Conservation (phyloP, 2,888 invertebrate genomes). For the Artemia sinica region DNA sequence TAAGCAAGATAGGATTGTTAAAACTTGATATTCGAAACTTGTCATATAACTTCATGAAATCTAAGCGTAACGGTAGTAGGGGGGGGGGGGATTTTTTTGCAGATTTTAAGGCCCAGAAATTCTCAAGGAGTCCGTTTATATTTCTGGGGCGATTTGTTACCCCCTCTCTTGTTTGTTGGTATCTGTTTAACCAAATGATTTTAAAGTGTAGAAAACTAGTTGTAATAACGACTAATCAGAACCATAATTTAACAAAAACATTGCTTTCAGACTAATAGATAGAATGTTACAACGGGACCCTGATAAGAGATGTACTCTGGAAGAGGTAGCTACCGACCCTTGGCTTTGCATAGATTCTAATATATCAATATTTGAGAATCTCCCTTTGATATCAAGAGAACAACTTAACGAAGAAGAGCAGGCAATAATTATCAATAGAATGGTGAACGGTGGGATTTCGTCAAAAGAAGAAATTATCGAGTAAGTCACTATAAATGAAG, state of each 20-base stretch:
- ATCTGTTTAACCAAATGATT: too few relatives aligned
- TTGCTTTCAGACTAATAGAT: constrained; percentile 53
- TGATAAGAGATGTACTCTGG: constrained; percentile 65
- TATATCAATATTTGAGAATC: constrained; percentile 38
- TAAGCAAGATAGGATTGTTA: too few relatives aligned
- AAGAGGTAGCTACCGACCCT: constrained; percentile 66
- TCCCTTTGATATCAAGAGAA: constrained; percentile 71
- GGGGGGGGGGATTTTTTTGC: too few relatives aligned
- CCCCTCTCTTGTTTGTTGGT: too few relatives aligned
- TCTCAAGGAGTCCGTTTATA: too few relatives aligned
- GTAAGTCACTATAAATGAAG: constrained; percentile 35
- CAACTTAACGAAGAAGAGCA: constrained; percentile 83
- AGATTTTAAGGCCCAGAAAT: too few relatives aligned
- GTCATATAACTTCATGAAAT: too few relatives aligned
- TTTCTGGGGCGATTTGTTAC: too few relatives aligned
- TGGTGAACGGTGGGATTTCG: constrained; percentile 88
- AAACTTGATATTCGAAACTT: too few relatives aligned
- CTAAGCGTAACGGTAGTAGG: too few relatives aligned
- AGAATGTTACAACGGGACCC: constrained; percentile 88
- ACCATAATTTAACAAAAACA: neutral
- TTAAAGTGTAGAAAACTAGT: too few relatives aligned
- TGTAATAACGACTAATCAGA: too few relatives aligned
- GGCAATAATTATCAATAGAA: constrained; percentile 74
- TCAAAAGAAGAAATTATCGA: constrained; percentile 81
- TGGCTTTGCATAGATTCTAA: constrained; percentile 40